phyloP scores from a whole-genome alignment of 2,113 vertebrate genomes.

The Gambusia holbrooki region DNA sequence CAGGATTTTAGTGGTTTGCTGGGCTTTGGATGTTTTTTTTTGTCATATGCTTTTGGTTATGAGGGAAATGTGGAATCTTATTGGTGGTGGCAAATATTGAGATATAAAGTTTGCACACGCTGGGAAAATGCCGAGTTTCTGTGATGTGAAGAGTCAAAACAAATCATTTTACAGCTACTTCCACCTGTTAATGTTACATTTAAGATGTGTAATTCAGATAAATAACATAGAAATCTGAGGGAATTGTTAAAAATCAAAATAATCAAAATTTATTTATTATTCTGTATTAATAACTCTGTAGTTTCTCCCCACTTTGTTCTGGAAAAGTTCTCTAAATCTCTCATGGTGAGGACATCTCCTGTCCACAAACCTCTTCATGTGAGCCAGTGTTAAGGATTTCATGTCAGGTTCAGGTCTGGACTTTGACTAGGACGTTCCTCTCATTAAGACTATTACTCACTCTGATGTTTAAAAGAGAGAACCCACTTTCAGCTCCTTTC shows the following conservation, averaged over 20 bases:
- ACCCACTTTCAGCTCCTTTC: no score
- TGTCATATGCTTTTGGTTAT: neutral
- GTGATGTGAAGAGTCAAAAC: no score
- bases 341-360: neutral
- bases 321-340: neutral
- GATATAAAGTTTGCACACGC: neutral
- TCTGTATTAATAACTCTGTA: neutral
- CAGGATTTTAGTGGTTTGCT: no score
- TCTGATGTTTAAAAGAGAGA: no score
- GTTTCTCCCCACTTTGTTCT: neutral
- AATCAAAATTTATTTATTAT: no score
- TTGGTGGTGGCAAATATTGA: neutral
- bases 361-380: neutral
- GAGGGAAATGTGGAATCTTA: neutral
- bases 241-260: neutral
- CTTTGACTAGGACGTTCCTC: neutral
- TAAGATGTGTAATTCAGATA: neutral
- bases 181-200: neutral
- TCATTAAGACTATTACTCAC: no score
- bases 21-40: neutral
- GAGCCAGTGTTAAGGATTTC: neutral
- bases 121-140: neutral
- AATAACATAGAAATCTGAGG: neutral
- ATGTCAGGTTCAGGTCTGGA: neutral
- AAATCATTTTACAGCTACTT: no score